Base-by-base conservation (phyloP, 2,797 vertebrate species). In the Lithobates pipiens region DNA sequence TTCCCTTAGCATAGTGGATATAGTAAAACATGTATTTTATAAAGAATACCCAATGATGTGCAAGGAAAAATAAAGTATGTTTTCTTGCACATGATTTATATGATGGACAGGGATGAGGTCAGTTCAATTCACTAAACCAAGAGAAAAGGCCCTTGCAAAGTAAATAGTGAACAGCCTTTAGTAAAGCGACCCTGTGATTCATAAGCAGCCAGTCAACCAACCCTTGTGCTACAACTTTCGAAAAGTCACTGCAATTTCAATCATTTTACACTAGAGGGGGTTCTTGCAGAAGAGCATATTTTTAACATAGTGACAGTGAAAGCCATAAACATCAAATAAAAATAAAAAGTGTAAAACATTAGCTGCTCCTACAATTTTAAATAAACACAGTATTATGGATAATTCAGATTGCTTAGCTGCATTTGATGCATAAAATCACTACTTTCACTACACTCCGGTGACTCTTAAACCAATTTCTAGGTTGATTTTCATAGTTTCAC, bases 261-360 rank as follows among this genome's bases (percentile, higher is more conserved):
- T n/a, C 29, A 57, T 61, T 77, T 72, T 65, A 69, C 85, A 82
- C 80, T 82, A 82, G 85, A 86, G 80, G 80, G 80, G 32, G 75
- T n/a, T 36, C 54, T 73, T 77, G 29, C 80, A 29, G 61, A 72
- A 67, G 5, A 69, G 6, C 54, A 5, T 67, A 39, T 44, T 54
- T 71, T 39, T 15, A 71, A 39, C 71, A 44, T 21, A 18, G 70
- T n/a, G 21, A 65, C 36, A 73, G 36, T 27, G 34, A 10, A 44
- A 29, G 27, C 65, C 65, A 61, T 7, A 57, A n/a, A 29, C 1
- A 21, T 36, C 57, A 3, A 82, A 27, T 21, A 61, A 63, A 80
- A 63, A 71, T 42, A 72, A 21, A 15, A 44, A 6, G 10, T 54
- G 32, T 82, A 80, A 32, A 18, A 16, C 67, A 21, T 57, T 27